A percentile compares a stretch with the other conserved stretches of the same genome.
Conservation (phyloP, 2,797 vertebrate genomes). For the Coracias cyanogaster region DNA sequence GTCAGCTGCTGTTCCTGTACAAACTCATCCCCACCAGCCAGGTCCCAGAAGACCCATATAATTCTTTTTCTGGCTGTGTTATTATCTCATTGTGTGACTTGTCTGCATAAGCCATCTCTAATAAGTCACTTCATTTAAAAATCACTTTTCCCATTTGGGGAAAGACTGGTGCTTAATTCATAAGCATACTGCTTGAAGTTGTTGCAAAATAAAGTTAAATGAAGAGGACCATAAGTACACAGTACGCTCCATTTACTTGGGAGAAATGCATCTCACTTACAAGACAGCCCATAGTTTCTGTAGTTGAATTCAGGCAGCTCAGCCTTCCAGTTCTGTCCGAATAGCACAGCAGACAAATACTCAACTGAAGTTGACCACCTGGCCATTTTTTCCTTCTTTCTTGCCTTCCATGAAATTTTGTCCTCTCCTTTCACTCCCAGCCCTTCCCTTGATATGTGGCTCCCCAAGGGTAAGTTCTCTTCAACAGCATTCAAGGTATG, state of each 20-base stretch:
- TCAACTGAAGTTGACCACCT: neutral
- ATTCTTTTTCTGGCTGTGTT: neutral
- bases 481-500: neutral
- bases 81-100: neutral
- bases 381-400: neutral
- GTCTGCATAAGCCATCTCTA: neutral
- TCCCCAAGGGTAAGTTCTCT: neutral
- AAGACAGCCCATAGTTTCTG: neutral
- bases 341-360: neutral
- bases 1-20: neutral
- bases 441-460: neutral
- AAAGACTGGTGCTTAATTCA: slow-evolving; percentile 25
- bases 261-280: neutral
- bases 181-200: neutral
- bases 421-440: neutral
- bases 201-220: slow-evolving; percentile 16
- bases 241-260: neutral
- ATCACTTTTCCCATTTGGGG: slow-evolving; percentile 8
- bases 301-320: neutral
- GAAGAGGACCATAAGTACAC: neutral
- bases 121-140: slow-evolving; percentile 38
- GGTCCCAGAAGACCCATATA: neutral
- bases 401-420: neutral
- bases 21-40: neutral
- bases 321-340: neutral